Conservation (phyloP, 2,888 invertebrate species). For the Lepas anatifera region DNA sequence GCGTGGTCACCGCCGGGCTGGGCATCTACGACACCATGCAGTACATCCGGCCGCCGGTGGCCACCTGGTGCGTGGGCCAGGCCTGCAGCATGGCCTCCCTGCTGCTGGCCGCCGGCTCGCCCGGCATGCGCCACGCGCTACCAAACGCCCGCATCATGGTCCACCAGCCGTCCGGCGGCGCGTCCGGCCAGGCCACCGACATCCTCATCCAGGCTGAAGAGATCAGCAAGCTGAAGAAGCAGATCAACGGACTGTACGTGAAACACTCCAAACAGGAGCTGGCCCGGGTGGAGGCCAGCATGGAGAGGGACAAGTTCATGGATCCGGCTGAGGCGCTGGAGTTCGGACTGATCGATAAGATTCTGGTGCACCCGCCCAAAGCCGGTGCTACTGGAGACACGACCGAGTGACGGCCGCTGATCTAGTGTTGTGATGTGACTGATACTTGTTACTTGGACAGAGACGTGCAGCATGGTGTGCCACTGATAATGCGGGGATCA, state of each 20-base stretch:
- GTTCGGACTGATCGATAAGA: constrained; percentile 88
- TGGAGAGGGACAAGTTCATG: constrained; percentile 96
- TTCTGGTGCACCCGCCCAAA: constrained; percentile 71
- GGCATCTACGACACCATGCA: constrained; percentile 99
- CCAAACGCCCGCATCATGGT: constrained; percentile 98
- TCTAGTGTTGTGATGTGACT: too few species aligned
- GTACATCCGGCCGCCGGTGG: constrained; percentile 89
- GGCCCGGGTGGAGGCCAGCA: constrained; percentile 47
- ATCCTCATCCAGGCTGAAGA: constrained; percentile 98
- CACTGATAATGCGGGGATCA: too few species aligned
- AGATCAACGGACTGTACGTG: constrained; percentile 77
- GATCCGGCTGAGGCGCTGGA: constrained; percentile 75
- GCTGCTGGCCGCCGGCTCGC: constrained; percentile 68
- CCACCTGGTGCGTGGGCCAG: constrained; percentile 91
- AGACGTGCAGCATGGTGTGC: too few species aligned
- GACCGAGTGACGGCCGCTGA: neutral
- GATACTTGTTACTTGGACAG: too few species aligned
- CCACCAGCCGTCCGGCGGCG: constrained; percentile 94
- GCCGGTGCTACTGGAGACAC: constrained; percentile 36
- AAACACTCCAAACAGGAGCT: constrained; percentile 63
- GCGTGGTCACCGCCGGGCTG: constrained; percentile 88
- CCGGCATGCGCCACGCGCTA: constrained; percentile 85
- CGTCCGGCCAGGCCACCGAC: constrained; percentile 91
- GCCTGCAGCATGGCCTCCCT: constrained; percentile 97
- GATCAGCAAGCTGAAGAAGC: constrained; percentile 81